A percentile compares a stretch with the other conserved stretches of the same genome.
Evolutionary conservation across 2,888 invertebrate species (phyloP).

Genomic region (Cryptocephalus moraei): DNA sequence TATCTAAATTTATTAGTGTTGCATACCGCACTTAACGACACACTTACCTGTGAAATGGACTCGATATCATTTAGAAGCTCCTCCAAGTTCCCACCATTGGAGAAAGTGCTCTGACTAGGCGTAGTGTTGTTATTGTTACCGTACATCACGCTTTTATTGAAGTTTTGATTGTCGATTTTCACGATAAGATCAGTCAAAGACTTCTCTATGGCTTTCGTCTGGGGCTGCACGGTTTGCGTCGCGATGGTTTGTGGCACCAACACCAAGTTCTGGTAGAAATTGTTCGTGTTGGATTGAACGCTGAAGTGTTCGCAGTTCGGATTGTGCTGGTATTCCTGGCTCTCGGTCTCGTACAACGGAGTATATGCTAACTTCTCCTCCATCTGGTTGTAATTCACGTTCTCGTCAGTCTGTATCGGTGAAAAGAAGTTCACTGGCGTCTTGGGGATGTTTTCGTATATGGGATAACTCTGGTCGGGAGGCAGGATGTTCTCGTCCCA

Average conservation of each 20-base stretch:
- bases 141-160: constrained; percentile 19
- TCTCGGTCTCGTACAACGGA: no score
- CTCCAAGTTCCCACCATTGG: constrained; percentile 51
- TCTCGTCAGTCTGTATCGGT: constrained; percentile 29
- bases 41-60: constrained; percentile 40
- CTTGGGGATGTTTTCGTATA: constrained; percentile 9
- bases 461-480: constrained; percentile 37
- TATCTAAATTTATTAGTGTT: no score
- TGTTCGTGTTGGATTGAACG: constrained; percentile 13
- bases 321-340: not conserved
- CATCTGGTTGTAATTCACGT: constrained; percentile 25
- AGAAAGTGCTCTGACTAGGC: constrained; percentile 30
- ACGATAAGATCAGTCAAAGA: constrained; percentile 33
- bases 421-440: constrained; percentile 17
- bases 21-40: no score
- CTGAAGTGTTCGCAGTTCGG: not conserved
- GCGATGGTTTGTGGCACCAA: constrained; percentile 16
- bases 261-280: constrained; percentile 24
- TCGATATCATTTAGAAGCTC: constrained; percentile 60
- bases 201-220: constrained; percentile 23
- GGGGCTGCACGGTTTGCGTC: constrained; percentile 5
- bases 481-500: constrained; percentile 26
- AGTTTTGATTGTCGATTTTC: constrained; percentile 32
- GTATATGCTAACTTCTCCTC: constrained; percentile 4
- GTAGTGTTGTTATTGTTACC: constrained; percentile 13